Evolutionary conservation across 2,113 vertebrate genomes (phyloP).

Genomic region (Larimichthys polyactis): DNA sequence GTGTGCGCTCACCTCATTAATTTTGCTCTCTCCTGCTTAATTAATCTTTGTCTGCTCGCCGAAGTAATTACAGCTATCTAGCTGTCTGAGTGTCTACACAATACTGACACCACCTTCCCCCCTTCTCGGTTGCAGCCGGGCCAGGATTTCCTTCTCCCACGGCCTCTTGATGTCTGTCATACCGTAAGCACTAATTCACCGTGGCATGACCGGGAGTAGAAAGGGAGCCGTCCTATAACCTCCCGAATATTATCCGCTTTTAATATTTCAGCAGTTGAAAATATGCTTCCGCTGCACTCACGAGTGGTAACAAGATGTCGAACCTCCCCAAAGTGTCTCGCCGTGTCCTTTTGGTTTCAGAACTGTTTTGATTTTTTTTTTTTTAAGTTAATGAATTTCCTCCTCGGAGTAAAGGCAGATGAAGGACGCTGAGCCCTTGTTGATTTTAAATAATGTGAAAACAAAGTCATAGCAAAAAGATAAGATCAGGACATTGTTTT

Average conservation of each 20-base stretch:
- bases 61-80: conserved; percentile 72
- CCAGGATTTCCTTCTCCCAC: conserved; percentile 18
- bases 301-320: background rate
- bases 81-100: conserved; percentile 55
- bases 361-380: background rate
- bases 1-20: conserved; percentile 72
- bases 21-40: conserved; percentile 66
- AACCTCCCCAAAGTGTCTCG: background rate
- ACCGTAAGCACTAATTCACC: conserved; percentile 31
- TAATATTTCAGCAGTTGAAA: conserved; percentile 2
- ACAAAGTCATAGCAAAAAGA: too few species aligned
- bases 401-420: background rate
- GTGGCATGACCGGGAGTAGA: background rate
- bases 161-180: conserved; percentile 44
- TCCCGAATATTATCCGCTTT: background rate
- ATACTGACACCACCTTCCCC: conserved; percentile 50
- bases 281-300: background rate
- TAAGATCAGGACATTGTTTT: conserved; percentile 2
- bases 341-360: background rate
- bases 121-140: conserved; percentile 36
- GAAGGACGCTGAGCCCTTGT: background rate
- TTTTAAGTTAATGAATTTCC: background rate
- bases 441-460: background rate
- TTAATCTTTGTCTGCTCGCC: conserved; percentile 75
- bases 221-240: conserved; percentile 6